phyloP scores from a whole-genome alignment of 2,113 vertebrate species.

The Hyperopisus bebe region DNA sequence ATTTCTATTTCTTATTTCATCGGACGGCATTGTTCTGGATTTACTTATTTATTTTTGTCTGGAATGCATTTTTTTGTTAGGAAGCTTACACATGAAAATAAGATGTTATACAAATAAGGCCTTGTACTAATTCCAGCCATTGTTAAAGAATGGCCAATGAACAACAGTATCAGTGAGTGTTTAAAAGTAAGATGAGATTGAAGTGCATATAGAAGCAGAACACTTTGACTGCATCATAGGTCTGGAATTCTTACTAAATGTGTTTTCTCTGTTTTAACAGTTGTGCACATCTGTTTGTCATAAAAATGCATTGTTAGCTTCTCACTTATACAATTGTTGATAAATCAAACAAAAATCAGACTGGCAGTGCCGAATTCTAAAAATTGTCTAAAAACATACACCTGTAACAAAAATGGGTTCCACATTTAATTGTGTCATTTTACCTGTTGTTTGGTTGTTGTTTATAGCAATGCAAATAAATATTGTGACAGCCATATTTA shows the following conservation, averaged over 20 bases:
- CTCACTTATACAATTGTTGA: conserved; percentile 11
- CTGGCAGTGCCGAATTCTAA: background rate
- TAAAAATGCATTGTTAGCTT: conserved; percentile 19
- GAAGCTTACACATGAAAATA: background rate
- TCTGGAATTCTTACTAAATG: conserved; percentile 27
- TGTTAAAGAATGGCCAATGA: background rate
- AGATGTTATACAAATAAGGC: background rate
- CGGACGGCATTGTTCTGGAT: background rate
- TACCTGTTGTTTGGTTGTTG: background rate
- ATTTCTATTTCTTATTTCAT: background rate
- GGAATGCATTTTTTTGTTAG: background rate
- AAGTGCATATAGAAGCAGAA: conserved; percentile 7
- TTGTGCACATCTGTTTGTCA: conserved; percentile 24
- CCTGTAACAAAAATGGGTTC: background rate
- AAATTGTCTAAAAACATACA: background rate
- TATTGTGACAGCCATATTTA: background rate
- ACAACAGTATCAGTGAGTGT: background rate
- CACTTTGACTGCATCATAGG: conserved; percentile 13
- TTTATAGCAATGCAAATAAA: background rate
- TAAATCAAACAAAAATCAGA: conserved; percentile 6
- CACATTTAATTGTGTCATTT: background rate
- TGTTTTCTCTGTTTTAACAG: conserved; percentile 16
- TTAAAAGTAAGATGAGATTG: conserved; percentile 6
- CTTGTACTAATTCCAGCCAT: background rate
- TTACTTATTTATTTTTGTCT: background rate